phyloP scores from a whole-genome alignment of 2,888 invertebrate genomes.

The Neoascia interrupta region DNA sequence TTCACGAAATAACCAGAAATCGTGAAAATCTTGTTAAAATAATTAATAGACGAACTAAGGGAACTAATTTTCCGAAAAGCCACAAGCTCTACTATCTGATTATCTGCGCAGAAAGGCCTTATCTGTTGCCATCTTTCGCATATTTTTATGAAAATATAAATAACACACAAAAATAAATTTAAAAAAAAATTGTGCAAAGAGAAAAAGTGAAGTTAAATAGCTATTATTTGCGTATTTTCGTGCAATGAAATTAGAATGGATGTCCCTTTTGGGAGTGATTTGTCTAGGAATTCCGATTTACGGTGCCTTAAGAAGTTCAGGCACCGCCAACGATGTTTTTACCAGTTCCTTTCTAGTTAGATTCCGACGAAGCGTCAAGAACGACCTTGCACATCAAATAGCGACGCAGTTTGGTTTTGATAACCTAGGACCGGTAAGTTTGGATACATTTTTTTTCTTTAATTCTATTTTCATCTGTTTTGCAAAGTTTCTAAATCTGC shows the following conservation, averaged over 20 bases:
- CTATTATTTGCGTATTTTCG: slow-evolving; percentile 10
- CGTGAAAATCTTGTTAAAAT: slow-evolving; percentile 18
- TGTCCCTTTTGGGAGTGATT: slow-evolving; percentile 49
- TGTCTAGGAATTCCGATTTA: slow-evolving; percentile 35
- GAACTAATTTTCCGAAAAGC: background rate
- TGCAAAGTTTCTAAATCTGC: background rate
- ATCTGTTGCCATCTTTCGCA: no score
- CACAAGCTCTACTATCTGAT: background rate
- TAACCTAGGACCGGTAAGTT: slow-evolving; percentile 96
- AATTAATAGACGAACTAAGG: background rate
- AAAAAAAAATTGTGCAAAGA: background rate
- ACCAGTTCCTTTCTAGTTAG: slow-evolving; percentile 97
- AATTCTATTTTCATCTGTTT: no score
- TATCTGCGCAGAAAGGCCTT: no score
- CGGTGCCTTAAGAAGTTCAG: slow-evolving; percentile 67
- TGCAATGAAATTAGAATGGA: slow-evolving; percentile 59
- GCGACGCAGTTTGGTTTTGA: slow-evolving; percentile 95
- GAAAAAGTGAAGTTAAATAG: slow-evolving; percentile 15
- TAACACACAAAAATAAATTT: no score
- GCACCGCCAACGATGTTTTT: slow-evolving; percentile 83
- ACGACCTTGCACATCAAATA: slow-evolving; percentile 88
- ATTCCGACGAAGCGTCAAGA: slow-evolving; percentile 89
- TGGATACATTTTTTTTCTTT: no score
- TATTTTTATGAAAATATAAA: no score
- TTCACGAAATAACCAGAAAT: background rate